Conservation (phyloP, 2,797 vertebrate species). For the Xerus rutilus region DNA sequence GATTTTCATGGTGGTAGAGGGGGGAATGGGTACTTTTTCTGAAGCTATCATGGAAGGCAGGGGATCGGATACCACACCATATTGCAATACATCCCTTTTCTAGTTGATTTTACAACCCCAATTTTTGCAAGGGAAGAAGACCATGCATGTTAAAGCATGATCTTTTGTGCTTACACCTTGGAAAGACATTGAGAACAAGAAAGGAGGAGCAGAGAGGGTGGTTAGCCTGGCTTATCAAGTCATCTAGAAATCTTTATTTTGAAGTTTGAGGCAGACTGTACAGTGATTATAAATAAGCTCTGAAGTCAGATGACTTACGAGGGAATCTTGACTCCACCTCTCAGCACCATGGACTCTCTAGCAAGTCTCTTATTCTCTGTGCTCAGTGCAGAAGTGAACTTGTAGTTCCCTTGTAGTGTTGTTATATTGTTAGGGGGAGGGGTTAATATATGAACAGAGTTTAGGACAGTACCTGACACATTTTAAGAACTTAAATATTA, state of each 20-base stretch:
- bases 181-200: not conserved
- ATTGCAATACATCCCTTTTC: not conserved
- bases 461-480: not conserved
- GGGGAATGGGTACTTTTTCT: not conserved
- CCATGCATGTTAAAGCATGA: not conserved
- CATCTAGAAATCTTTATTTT: not conserved
- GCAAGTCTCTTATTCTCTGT: not conserved
- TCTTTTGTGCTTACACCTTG: not conserved
- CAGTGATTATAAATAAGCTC: not conserved
- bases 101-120: not conserved
- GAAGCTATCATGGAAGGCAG: not conserved
- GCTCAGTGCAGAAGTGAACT: not conserved
- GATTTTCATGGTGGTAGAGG: not conserved
- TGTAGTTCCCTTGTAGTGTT: not conserved
- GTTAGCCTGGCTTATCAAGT: not conserved
- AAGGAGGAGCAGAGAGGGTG: not conserved
- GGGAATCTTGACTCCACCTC: not conserved
- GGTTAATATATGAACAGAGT: not conserved
- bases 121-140: not conserved
- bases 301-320: not conserved
- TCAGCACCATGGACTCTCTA: not conserved
- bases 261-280: not conserved
- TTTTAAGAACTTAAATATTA: not conserved
- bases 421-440: not conserved
- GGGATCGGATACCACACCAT: not conserved